phyloP scores from a whole-genome alignment of 2,888 invertebrate genomes.

The Frankliniella intonsa region DNA sequence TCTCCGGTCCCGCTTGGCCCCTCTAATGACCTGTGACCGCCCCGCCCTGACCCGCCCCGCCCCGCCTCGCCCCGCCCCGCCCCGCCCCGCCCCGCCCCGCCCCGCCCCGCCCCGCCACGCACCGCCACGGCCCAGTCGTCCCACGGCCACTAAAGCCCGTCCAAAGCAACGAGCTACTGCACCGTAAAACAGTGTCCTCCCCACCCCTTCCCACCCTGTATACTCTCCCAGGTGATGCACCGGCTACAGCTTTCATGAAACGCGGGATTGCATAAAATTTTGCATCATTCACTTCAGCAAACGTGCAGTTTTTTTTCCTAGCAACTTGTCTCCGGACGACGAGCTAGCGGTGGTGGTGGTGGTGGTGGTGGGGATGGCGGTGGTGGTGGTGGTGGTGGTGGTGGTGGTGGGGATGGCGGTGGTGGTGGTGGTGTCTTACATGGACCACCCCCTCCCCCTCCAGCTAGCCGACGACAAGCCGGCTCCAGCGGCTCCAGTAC shows the following conservation, averaged over 20 bases:
- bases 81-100: not conserved
- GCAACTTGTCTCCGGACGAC: no score
- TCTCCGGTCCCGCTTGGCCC: not conserved
- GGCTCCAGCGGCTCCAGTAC: not conserved
- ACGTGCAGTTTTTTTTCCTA: no score
- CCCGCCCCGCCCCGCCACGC: not conserved
- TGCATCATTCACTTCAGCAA: no score
- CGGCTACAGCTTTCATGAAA: no score
- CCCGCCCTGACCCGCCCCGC: not conserved
- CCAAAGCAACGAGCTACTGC: no score
- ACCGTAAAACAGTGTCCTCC: no score
- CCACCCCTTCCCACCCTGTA: no score
- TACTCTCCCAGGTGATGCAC: no score
- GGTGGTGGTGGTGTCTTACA: not conserved
- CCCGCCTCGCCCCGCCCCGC: not conserved
- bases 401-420: not conserved
- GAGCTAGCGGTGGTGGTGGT: not conserved
- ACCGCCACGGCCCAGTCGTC: not conserved
- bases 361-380: not conserved
- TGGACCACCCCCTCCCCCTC: no score
- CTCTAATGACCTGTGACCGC: constrained; percentile 18
- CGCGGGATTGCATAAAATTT: no score
- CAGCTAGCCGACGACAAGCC: not conserved
- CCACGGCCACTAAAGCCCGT: no score
- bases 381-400: not conserved